These are phyloP conservation scores for Dicrostonyx torquatus DNA, from an alignment of 2,797 vertebrate species.

Conservation along the genomic window DNA sequence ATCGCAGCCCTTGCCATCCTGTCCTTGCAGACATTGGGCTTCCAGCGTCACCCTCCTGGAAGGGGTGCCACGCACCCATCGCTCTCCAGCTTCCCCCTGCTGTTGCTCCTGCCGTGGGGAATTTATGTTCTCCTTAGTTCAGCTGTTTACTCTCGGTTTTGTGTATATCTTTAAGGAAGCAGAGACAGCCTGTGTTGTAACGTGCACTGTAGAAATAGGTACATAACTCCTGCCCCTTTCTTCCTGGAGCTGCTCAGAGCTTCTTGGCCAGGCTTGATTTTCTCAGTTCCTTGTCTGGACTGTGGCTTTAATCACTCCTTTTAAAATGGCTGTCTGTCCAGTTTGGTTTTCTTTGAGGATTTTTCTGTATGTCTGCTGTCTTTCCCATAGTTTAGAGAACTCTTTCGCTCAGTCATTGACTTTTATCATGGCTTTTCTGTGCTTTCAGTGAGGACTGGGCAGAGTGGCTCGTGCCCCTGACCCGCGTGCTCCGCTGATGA, in stretches of 20 bases:
- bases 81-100: background rate
- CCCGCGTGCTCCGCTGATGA: background rate
- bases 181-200: background rate
- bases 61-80: fast-evolving
- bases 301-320: no score
- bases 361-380: background rate
- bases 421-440: background rate
- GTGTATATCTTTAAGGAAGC: background rate
- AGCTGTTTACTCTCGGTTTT: background rate
- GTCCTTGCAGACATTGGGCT: background rate
- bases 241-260: background rate
- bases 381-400: background rate
- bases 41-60: background rate
- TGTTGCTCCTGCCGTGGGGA: background rate
- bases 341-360: background rate
- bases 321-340: background rate
- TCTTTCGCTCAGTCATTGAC: background rate
- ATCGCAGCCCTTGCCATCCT: background rate
- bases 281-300: fast-evolving
- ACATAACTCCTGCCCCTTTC: no score
- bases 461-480: no score
- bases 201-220: background rate
- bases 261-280: background rate
- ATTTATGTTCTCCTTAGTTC: background rate
- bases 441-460: background rate